Evolutionary conservation across 92 coral and sea anemone species (phyloP).

Genomic region (Epizoanthus rinbou): DNA sequence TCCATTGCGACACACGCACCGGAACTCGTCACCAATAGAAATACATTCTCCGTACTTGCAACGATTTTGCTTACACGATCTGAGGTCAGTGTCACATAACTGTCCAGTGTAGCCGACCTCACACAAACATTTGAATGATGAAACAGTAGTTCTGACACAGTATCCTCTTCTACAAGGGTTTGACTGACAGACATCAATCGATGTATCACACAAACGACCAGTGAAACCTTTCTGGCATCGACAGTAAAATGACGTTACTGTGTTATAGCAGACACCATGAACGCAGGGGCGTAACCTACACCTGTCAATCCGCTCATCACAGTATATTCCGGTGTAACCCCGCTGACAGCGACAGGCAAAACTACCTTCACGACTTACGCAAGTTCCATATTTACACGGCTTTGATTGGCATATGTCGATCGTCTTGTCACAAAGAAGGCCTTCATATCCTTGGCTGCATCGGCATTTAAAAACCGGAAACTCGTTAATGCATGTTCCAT

Average conservation of each 20-base stretch:
- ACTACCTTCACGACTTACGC: conserved; percentile 53
- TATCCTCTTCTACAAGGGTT: conserved; percentile 77
- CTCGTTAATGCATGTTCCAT: conserved; percentile 68
- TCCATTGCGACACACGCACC: conserved; percentile 70
- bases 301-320: conserved; percentile 66
- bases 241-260: conserved; percentile 65
- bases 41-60: conserved; percentile 74
- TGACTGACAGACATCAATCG: conserved; percentile 63
- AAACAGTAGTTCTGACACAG: conserved; percentile 42
- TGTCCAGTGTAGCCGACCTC: conserved; percentile 60
- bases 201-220: conserved; percentile 66
- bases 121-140: conserved; percentile 65
- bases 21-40: conserved; percentile 22
- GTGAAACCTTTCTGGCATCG: conserved; percentile 65
- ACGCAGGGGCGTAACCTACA: conserved; percentile 78
- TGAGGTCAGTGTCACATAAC: conserved; percentile 50
- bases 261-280: conserved; percentile 70
- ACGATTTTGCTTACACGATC: conserved; percentile 58
- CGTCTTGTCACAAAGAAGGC: conserved; percentile 63
- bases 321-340: conserved; percentile 75
- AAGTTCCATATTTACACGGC: conserved; percentile 79
- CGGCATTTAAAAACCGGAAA: conserved; percentile 62
- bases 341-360: conserved; percentile 67
- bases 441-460: conserved; percentile 78
- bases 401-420: conserved; percentile 68